Evolutionary conservation across 1,140 invertebrate genomes (phyloP).

Genomic region (Babylonia areolata): DNA sequence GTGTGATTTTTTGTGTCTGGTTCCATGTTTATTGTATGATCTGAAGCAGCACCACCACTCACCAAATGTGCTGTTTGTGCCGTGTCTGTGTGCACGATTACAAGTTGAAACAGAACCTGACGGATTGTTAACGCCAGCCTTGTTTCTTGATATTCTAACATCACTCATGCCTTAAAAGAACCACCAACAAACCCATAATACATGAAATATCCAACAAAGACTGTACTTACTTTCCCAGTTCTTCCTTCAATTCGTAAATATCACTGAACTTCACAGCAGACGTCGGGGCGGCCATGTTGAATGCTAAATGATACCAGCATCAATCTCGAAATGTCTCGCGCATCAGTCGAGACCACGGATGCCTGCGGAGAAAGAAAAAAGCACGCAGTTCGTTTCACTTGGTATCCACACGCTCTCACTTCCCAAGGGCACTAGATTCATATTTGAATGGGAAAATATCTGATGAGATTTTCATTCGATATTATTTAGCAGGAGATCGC

Average conservation of each 20-base stretch:
- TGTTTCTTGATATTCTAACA: not conserved
- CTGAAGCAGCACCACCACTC: not conserved
- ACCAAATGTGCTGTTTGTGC: not conserved
- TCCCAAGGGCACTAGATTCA: no score
- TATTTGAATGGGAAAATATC: no score
- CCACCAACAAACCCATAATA: not conserved
- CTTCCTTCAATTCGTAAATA: constrained; percentile 99
- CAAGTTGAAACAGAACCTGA: not conserved
- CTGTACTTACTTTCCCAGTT: constrained; percentile 97
- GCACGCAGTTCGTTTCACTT: no score
- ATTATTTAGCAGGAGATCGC: no score
- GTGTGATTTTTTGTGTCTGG: no score
- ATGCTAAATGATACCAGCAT: constrained; percentile 68
- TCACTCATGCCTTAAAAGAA: not conserved
- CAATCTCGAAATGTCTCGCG: constrained; percentile 66
- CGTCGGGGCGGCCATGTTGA: constrained; percentile 74
- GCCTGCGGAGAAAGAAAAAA: not conserved
- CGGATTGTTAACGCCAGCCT: not conserved
- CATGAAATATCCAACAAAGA: constrained; percentile 17
- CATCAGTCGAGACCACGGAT: constrained; percentile 41
- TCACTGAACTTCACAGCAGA: constrained; percentile 89
- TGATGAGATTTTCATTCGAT: no score
- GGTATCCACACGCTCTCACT: no score
- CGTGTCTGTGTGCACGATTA: not conserved
- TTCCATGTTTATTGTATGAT: no score